A percentile compares a stretch with the other conserved stretches of the same genome.
These are phyloP conservation scores for Ceratina calcarata DNA, from an alignment of 1,140 invertebrate genomes.

Conservation along the genomic window DNA sequence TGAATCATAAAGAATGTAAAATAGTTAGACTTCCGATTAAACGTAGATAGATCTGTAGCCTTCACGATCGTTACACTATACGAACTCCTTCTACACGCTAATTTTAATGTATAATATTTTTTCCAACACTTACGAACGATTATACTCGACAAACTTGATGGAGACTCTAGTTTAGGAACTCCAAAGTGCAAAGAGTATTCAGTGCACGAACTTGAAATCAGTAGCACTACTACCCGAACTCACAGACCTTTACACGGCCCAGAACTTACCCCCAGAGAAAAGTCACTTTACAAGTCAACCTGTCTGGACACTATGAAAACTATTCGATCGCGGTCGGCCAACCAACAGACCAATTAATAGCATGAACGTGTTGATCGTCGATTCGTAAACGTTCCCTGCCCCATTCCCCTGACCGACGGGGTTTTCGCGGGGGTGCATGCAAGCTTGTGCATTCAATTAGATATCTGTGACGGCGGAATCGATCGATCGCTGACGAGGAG, in stretches of 20 bases:
- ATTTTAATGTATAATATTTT: too few species aligned
- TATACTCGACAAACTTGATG: not conserved
- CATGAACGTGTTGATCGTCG: slow-evolving; percentile 26
- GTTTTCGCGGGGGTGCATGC: slow-evolving; percentile 46
- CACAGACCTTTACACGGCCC: not conserved
- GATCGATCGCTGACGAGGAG: slow-evolving; percentile 47
- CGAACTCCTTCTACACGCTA: too few species aligned
- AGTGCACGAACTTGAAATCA: not conserved
- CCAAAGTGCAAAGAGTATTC: not conserved
- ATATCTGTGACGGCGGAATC: not conserved
- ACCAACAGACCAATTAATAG: slow-evolving; percentile 24
- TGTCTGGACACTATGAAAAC: too few species aligned
- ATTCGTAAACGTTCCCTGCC: slow-evolving; percentile 25
- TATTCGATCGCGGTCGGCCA: too few species aligned
- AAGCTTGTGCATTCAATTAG: slow-evolving; percentile 52
- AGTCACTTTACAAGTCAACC: not conserved
- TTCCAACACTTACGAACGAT: not conserved
- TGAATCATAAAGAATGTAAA: too few species aligned
- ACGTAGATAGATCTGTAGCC: too few species aligned
- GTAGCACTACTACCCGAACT: not conserved
- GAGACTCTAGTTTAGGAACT: not conserved
- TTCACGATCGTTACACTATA: too few species aligned
- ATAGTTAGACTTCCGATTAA: too few species aligned
- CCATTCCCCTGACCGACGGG: not conserved
- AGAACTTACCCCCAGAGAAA: not conserved